A percentile compares a stretch with the other conserved stretches of the same genome.
Conservation (phyloP, 2,797 vertebrate genomes). For the Varecia variegata region DNA sequence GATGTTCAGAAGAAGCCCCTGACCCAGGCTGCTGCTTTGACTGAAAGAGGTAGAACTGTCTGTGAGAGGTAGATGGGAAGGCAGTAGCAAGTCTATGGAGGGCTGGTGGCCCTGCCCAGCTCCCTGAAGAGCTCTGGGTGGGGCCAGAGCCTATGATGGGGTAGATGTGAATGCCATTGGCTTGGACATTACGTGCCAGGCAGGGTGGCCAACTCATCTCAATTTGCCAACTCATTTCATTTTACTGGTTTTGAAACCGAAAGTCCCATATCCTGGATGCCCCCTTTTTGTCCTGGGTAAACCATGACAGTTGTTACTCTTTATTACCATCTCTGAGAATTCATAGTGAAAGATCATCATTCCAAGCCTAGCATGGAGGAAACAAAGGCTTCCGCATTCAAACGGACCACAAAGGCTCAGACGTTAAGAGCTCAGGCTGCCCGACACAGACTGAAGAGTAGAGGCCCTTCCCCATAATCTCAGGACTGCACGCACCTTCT, state of each 20-base stretch:
- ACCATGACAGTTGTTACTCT: background rate
- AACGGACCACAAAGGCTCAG: background rate
- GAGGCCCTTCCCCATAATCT: background rate
- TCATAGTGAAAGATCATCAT: background rate
- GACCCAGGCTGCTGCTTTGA: background rate
- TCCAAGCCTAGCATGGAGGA: background rate
- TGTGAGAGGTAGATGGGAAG: background rate
- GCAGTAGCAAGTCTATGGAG: background rate
- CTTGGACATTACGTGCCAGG: background rate
- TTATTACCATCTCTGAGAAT: background rate
- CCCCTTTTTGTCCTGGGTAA: background rate
- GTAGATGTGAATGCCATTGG: background rate
- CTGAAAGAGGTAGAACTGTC: background rate
- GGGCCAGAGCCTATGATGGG: background rate
- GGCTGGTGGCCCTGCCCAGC: background rate
- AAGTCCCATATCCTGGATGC: background rate
- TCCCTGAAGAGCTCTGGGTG: background rate
- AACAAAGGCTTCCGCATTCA: background rate
- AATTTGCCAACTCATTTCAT: background rate
- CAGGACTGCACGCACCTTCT: background rate
- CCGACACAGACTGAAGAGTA: background rate
- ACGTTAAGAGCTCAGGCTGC: background rate
- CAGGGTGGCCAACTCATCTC: background rate
- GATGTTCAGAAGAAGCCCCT: background rate
- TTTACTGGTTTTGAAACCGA: background rate